Evolutionary conservation across 2,888 invertebrate species (phyloP).

Genomic region (Harpagoxenus sublaevis): DNA sequence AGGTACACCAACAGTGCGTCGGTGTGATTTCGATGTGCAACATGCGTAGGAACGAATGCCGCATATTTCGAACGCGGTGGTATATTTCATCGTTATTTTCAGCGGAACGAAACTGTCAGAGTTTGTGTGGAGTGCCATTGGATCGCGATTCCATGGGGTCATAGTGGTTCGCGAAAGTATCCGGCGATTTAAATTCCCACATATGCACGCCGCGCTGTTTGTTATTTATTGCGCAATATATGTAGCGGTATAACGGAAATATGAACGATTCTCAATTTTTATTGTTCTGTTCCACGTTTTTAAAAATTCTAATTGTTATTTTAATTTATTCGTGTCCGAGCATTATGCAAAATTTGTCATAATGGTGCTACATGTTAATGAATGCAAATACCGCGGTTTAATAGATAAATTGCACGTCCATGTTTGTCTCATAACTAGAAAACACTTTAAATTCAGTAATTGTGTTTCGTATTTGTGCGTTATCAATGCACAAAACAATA

Average conservation of each 20-base stretch:
- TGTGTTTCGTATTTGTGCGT: neutral
- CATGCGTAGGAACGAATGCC: neutral
- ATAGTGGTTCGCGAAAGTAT: slow-evolving; percentile 60
- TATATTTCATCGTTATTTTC: slow-evolving; percentile 51
- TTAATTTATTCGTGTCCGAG: slow-evolving; percentile 22
- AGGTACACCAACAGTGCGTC: slow-evolving; percentile 4
- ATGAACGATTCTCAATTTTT: slow-evolving; percentile 40
- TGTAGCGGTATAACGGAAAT: slow-evolving; percentile 53
- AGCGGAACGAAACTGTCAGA: slow-evolving; percentile 27
- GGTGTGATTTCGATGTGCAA: slow-evolving; percentile 54
- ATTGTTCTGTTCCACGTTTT: slow-evolving; percentile 6
- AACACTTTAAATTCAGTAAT: neutral
- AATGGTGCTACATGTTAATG: neutral
- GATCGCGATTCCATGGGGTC: slow-evolving; percentile 34
- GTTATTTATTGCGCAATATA: slow-evolving; percentile 60
- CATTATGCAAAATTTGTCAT: neutral
- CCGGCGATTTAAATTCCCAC: slow-evolving; percentile 62
- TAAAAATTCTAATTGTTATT: slow-evolving; percentile 37
- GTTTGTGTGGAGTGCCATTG: slow-evolving; percentile 38
- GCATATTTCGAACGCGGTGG: slow-evolving; percentile 4
- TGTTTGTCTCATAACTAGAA: neutral
- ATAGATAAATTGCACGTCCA: neutral
- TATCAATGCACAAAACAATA: neutral
- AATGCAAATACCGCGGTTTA: neutral
- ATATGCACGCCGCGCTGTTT: slow-evolving; percentile 54